Evolutionary conservation across 2,888 invertebrate species (phyloP).

Genomic region (Ormyrus nitidulus): DNA sequence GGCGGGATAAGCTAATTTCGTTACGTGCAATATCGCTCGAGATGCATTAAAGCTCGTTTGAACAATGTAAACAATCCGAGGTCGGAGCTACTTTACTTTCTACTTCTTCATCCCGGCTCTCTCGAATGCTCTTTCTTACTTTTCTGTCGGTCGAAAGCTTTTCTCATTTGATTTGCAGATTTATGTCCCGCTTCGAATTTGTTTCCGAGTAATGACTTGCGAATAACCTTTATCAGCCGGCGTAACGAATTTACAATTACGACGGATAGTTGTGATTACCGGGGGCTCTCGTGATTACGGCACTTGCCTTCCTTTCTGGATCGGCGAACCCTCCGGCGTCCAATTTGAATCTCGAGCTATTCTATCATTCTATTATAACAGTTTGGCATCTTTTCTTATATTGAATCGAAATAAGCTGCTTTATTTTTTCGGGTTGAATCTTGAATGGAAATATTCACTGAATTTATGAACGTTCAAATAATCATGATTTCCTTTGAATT

Average conservation of each 20-base stretch:
- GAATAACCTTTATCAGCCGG: slow-evolving; percentile 70
- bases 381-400: too few species aligned
- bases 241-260: slow-evolving; percentile 73
- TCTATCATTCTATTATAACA: not conserved
- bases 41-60: not conserved
- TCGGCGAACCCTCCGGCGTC: not conserved
- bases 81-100: not conserved
- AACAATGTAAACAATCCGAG: slow-evolving; percentile 3
- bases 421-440: too few species aligned
- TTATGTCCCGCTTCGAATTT: slow-evolving; percentile 23
- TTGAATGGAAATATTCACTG: too few species aligned
- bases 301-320: slow-evolving; percentile 59
- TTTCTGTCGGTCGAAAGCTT: not conserved
- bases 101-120: not conserved
- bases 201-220: slow-evolving; percentile 69
- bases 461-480: too few species aligned
- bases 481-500: too few species aligned
- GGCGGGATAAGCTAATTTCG: slow-evolving; percentile 27
- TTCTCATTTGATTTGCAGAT: slow-evolving; percentile 2
- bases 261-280: slow-evolving; percentile 69
- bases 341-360: slow-evolving; percentile 22
- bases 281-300: slow-evolving; percentile 60
- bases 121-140: not conserved
- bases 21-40: slow-evolving; percentile 1
- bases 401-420: too few species aligned